Conservation (phyloP, 2,888 invertebrate species). For the Phoenoteleia sp. region DNA sequence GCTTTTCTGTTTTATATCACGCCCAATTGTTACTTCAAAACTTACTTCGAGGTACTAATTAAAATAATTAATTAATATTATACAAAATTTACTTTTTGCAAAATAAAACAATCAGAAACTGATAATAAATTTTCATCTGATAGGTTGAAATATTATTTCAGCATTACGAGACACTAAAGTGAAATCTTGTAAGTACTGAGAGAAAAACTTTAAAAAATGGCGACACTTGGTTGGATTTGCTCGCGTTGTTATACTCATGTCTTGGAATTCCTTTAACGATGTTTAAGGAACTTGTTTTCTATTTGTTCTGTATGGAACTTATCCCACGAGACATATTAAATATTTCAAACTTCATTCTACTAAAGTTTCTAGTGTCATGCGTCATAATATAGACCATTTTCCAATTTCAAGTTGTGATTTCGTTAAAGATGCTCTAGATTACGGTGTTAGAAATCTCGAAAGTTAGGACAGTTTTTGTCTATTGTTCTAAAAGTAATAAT, state of each 20-base stretch:
- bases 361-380: neutral
- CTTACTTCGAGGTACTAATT: slow-evolving; percentile 6
- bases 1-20: slow-evolving; percentile 1
- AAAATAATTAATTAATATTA: too few species aligned
- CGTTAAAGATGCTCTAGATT: too few species aligned
- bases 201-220: neutral
- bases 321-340: neutral
- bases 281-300: neutral
- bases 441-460: neutral
- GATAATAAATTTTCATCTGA: too few species aligned
- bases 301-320: neutral
- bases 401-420: neutral
- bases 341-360: neutral
- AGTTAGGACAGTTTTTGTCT: neutral
- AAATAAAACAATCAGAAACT: neutral
- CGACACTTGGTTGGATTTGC: too few species aligned
- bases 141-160: neutral
- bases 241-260: too few species aligned
- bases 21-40: slow-evolving; percentile 2
- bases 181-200: too few species aligned
- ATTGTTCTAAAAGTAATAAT: neutral
- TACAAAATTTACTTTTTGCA: neutral
- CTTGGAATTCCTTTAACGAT: neutral
- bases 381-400: neutral
- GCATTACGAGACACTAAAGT: too few species aligned